phyloP scores from a whole-genome alignment of 1,140 invertebrate genomes.

The Drosophila simulans region DNA sequence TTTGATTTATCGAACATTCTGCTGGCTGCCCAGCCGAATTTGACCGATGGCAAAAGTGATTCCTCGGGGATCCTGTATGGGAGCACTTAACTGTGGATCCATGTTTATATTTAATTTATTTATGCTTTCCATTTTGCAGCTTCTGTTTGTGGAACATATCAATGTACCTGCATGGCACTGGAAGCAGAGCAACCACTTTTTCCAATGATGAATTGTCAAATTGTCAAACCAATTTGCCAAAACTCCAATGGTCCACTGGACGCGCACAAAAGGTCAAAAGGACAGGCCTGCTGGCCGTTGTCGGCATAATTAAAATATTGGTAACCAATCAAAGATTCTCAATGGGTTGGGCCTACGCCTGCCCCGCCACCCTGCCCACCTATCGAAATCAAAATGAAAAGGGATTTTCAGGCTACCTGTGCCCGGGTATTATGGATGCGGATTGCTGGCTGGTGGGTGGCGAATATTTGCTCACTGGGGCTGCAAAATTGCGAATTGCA shows the following conservation, averaged over 20 bases:
- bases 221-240: conserved; percentile 52
- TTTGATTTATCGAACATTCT: conserved; percentile 66
- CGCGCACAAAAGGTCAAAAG: conserved; percentile 25
- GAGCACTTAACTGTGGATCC: too few relatives aligned
- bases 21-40: conserved; percentile 30
- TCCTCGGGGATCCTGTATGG: background rate
- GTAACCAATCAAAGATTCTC: conserved; percentile 73
- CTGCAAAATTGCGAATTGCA: conserved; percentile 68
- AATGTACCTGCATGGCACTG: too few relatives aligned
- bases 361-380: too few relatives aligned
- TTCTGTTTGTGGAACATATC: too few relatives aligned
- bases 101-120: too few relatives aligned
- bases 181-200: too few relatives aligned
- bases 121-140: too few relatives aligned
- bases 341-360: conserved; percentile 26
- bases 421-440: background rate
- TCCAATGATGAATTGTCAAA: background rate
- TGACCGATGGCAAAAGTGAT: conserved; percentile 17
- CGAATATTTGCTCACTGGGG: conserved; percentile 72
- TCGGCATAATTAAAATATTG: conserved; percentile 74
- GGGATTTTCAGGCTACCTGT: background rate
- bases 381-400: background rate
- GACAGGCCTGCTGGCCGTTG: conserved; percentile 28
- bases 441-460: background rate
- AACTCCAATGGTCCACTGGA: conserved; percentile 20